Base-by-base conservation (phyloP, 2,113 vertebrate genomes). In the Serilophus lunatus region DNA sequence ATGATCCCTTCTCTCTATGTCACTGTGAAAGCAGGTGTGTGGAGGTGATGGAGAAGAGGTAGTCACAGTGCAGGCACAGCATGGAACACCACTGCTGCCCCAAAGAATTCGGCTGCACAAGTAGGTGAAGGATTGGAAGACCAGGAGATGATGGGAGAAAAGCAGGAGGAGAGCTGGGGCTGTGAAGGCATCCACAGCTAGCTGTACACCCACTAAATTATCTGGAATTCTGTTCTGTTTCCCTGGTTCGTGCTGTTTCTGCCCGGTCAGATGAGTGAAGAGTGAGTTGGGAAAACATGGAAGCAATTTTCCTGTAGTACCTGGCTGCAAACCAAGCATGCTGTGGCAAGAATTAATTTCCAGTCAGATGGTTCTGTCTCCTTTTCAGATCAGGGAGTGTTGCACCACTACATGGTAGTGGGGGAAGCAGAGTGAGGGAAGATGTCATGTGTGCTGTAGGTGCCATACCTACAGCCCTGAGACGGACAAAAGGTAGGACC, bases 381-480 rank as follows among this genome's bases (percentile, higher is more conserved):
- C 20, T 63, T 81, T 88, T 83, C 70, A 68, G 13, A 42, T 81
- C 59, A 74, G 42, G 23, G 13, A 17, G 15, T 26, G 18, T 81
- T 7, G 3, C 33, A 66, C 47, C 1, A 0, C 18, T 78, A 18
- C 38, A 15, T 40, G 33, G 22, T 12, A 36, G 28, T 3, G 1
- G 36, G 40, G 56, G 56, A 56, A 84, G 47, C 7, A 4, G 0
- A 1, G 45, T 45, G 45, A 74, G 50, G 54, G 75, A 64, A 59
- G 64, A n/a, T 65, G 31, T 61, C n/a, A 28, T 0, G 0, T 10
- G 19, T 40, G 12, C 47, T 47, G 22, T 54, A 40, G 42, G 50
- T 74, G 22, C 66, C 64, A 15, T 64, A 61, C 6, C 18, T 81
- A 31, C 60, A 64, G 13, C 29, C 29, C 26, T 47, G 36, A 69